Conservation (phyloP, 2,888 invertebrate species). For the Eudemis profundana region DNA sequence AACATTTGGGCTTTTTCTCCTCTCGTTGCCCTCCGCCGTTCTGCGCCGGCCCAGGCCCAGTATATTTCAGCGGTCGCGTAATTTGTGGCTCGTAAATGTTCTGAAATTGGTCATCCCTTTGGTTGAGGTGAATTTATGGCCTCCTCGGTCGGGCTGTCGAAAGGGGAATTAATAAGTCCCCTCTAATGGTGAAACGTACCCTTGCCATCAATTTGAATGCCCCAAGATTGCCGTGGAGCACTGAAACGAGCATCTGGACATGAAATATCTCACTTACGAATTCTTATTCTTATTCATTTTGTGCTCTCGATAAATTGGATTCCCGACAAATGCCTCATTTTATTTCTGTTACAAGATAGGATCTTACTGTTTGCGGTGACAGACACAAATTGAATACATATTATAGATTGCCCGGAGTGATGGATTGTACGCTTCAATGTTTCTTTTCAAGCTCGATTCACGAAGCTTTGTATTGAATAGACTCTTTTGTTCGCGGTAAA, state of each 20-base stretch:
- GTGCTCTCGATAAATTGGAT: constrained; percentile 71
- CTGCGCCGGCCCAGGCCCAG: constrained; percentile 73
- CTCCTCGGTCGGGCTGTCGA: constrained; percentile 84
- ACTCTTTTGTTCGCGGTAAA: constrained; percentile 15
- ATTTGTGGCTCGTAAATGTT: constrained; percentile 86
- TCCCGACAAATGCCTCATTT: constrained; percentile 64
- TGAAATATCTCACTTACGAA: constrained; percentile 77
- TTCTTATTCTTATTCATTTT: constrained; percentile 76
- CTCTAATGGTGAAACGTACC: constrained; percentile 85
- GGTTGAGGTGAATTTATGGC: constrained; percentile 85
- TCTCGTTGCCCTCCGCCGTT: constrained; percentile 68
- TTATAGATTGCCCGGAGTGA: constrained; percentile 46
- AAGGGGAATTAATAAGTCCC: constrained; percentile 85
- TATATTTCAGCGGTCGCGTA: constrained; percentile 85
- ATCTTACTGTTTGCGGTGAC: constrained; percentile 51
- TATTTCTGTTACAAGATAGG: constrained; percentile 59
- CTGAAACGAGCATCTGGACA: constrained; percentile 73
- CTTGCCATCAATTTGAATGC: constrained; percentile 84
- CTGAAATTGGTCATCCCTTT: constrained; percentile 86
- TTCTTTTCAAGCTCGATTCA: constrained; percentile 35
- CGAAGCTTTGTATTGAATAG: constrained; percentile 17
- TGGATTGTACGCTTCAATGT: constrained; percentile 41
- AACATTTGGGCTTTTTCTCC: constrained; percentile 83
- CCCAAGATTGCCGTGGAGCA: constrained; percentile 78
- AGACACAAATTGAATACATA: constrained; percentile 51